phyloP scores from a whole-genome alignment of 2,888 invertebrate genomes.

The Apantesis nais region DNA sequence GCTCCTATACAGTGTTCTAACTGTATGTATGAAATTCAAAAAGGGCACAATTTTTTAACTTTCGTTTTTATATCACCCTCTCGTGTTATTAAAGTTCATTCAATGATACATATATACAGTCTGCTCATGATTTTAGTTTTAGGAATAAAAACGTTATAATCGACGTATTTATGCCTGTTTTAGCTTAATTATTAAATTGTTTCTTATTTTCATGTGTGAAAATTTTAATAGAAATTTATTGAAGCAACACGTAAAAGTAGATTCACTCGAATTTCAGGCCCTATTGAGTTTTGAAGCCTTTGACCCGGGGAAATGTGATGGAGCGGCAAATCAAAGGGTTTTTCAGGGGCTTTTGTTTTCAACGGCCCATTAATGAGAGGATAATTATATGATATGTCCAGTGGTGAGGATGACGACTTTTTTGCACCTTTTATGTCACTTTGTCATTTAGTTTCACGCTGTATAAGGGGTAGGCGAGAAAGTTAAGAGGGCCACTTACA shows the following conservation, averaged over 20 bases:
- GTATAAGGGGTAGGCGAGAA: not conserved
- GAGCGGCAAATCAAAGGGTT: constrained; percentile 83
- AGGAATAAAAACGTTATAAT: not conserved
- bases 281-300: constrained; percentile 72
- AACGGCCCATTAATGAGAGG: constrained; percentile 66
- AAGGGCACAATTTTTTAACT: too few relatives aligned
- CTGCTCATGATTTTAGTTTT: not conserved
- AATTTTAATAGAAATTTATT: constrained; percentile 45
- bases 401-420: constrained; percentile 43
- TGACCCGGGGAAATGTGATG: constrained; percentile 77
- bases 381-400: constrained; percentile 70
- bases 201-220: constrained; percentile 34
- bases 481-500: not conserved
- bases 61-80: too few relatives aligned
- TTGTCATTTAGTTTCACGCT: constrained; percentile 23
- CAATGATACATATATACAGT: too few relatives aligned
- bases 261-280: constrained; percentile 71
- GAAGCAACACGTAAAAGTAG: constrained; percentile 51
- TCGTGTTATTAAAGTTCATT: too few relatives aligned
- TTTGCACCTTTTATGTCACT: constrained; percentile 30
- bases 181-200: constrained; percentile 10
- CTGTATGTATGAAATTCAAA: too few relatives aligned
- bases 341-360: constrained; percentile 73
- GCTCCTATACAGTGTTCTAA: not conserved
- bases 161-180: too few relatives aligned